phyloP scores from a whole-genome alignment of 1,140 invertebrate species.

The Halotydeus destructor region DNA sequence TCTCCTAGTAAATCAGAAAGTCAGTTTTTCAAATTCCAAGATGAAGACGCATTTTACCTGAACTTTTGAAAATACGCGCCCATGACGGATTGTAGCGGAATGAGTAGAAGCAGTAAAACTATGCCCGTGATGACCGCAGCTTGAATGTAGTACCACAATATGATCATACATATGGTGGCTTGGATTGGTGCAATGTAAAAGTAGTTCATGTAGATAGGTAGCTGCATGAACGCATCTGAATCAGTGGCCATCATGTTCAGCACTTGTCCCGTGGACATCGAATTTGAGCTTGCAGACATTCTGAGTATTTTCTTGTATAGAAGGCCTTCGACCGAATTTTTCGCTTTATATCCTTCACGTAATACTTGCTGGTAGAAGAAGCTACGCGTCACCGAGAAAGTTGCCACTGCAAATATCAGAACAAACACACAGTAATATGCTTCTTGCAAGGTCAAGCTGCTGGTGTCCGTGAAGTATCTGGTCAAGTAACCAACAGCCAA shows the following conservation, averaged over 20 bases:
- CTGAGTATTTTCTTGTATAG: conserved; percentile 30
- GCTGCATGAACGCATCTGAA: conserved; percentile 28
- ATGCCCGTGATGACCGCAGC: conserved; percentile 8
- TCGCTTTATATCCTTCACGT: no score
- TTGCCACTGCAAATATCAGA: conserved; percentile 28
- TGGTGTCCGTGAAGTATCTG: conserved; percentile 12
- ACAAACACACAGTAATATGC: conserved; percentile 28
- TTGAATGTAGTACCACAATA: conserved; percentile 9
- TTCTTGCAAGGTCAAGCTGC: conserved; percentile 1
- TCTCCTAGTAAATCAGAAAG: conserved; percentile 25
- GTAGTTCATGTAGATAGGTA: conserved; percentile 5
- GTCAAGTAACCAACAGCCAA: conserved; percentile 3
- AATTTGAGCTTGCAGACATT: conserved; percentile 37
- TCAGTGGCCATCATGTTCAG: conserved; percentile 83
- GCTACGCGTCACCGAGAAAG: neutral
- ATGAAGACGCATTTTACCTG: conserved; percentile 1
- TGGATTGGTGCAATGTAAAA: conserved; percentile 14
- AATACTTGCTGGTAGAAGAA: conserved; percentile 20
- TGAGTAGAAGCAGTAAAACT: conserved; percentile 10
- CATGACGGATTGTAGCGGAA: conserved; percentile 14
- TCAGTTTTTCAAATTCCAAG: neutral
- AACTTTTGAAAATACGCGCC: conserved; percentile 9
- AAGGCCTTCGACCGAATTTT: no score
- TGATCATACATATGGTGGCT: conserved; percentile 11
- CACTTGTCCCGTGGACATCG: conserved; percentile 61